Percentiles rank a stretch among this genome's conserved stretches.
phyloP scores from a whole-genome alignment of 2,797 vertebrate species.

The Coracias cyanogaster region DNA sequence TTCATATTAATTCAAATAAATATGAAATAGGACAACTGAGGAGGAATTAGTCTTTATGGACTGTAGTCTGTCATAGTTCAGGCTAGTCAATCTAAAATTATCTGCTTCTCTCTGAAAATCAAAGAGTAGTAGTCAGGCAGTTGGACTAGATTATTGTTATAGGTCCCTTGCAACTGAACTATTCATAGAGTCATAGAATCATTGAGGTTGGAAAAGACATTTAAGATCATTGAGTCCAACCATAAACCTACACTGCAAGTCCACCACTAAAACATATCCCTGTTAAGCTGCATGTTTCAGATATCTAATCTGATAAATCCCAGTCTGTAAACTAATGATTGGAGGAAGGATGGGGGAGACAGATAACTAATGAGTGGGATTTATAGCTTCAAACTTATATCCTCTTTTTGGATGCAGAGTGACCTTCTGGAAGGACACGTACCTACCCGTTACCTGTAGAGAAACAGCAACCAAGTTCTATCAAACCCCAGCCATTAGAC shows the following conservation, averaged over 20 bases:
- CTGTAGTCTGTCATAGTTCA: background rate
- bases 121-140: background rate
- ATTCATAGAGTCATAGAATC: background rate
- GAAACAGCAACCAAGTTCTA: background rate
- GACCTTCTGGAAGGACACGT: background rate
- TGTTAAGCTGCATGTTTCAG: background rate
- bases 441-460: background rate
- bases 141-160: fast-evolving
- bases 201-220: background rate
- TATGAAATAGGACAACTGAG: background rate
- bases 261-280: background rate
- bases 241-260: background rate
- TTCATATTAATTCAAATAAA: background rate
- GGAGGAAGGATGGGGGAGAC: background rate
- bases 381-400: background rate
- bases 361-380: background rate
- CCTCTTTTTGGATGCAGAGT: background rate
- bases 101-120: background rate
- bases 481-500: background rate
- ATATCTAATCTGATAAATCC: background rate
- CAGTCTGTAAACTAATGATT: background rate
- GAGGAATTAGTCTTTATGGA: background rate
- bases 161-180: background rate
- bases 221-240: background rate
- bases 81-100: background rate